Conservation (phyloP, 2,797 vertebrate species). For the Rhyacichthys aspro region DNA sequence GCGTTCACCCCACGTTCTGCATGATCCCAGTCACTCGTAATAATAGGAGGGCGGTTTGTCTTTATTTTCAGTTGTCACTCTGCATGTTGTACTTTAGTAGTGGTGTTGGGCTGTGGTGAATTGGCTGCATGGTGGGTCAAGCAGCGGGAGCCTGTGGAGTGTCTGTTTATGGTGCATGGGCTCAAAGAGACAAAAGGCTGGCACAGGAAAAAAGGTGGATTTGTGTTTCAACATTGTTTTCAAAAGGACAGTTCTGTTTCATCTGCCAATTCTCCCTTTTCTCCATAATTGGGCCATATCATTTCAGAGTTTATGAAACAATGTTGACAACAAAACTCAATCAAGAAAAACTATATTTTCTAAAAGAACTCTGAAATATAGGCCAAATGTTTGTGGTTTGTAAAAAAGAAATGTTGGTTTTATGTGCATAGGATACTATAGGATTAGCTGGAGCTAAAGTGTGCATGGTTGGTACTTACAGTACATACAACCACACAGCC, state of each 20-base stretch:
- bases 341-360: background rate
- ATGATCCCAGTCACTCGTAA: conserved; percentile 54
- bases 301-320: conserved; percentile 73
- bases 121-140: conserved; percentile 64
- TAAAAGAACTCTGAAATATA: conserved; percentile 72
- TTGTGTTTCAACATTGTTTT: conserved; percentile 59
- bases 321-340: conserved; percentile 10
- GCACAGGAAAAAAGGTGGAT: conserved; percentile 50
- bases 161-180: conserved; percentile 69
- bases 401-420: background rate
- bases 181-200: conserved; percentile 64
- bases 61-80: conserved; percentile 45
- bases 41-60: conserved; percentile 35
- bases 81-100: conserved; percentile 69
- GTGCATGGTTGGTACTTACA: conserved; percentile 62
- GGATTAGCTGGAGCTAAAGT: conserved; percentile 37
- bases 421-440: conserved; percentile 63
- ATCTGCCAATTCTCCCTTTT: conserved; percentile 52
- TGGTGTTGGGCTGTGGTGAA: conserved; percentile 48
- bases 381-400: conserved; percentile 20
- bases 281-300: conserved; percentile 43
- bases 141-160: conserved; percentile 38
- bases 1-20: conserved; percentile 50
- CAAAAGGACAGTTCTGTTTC: conserved; percentile 43
- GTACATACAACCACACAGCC: conserved; percentile 4